Base-by-base conservation (phyloP, 1,140 invertebrate species). In the Panulirus ornatus region DNA sequence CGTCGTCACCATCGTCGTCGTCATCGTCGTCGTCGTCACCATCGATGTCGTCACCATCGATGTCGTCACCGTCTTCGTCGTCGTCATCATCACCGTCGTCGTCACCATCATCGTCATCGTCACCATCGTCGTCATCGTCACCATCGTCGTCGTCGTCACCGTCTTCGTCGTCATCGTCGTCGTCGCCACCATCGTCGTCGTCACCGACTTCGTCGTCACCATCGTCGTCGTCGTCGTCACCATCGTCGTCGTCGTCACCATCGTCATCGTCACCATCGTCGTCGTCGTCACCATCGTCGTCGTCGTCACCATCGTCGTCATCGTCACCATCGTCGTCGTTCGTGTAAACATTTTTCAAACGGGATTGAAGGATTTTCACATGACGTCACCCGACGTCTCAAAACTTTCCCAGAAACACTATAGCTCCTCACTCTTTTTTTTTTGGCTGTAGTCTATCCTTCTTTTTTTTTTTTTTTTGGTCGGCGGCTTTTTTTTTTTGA, bases 261-360 rank as follows among this genome's bases (percentile, higher is more conserved):
- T 58, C 22, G 51, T 58, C 22, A 22, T 58, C 22, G 51, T 58
- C 22, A 11, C 22, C 51, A 11, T 58, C 51, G 11, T 58, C 51
- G 11, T 58, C 51, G 11, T 58, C 51, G 11, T 58, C 51, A 11
- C 22, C 51, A 22, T 22, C 22, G 11, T 58, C 11, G 11, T 58
- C 11, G 11, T 58, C 11, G 11, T 58, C 11, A 11, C 22, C 11
- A 11, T 58, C 51, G 11, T 58, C 51, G 11, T 58, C 51, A 11
- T 58, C 51, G 22, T 58, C 22, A 11, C 22, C n/a, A 66, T 30
- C n/a, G 30, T 66, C 40, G 14, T 38, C 34, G 40, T 78, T 78
- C 75, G 8, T 66, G 58, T 66, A 66, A 66, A 27, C 30, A 66
- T 66, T 66, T 66, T 66, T 66, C n/a, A 27, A n/a, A n/a, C 58